These are phyloP conservation scores for Falco naumanni DNA, from an alignment of 2,797 vertebrate genomes.

Conservation along the genomic window DNA sequence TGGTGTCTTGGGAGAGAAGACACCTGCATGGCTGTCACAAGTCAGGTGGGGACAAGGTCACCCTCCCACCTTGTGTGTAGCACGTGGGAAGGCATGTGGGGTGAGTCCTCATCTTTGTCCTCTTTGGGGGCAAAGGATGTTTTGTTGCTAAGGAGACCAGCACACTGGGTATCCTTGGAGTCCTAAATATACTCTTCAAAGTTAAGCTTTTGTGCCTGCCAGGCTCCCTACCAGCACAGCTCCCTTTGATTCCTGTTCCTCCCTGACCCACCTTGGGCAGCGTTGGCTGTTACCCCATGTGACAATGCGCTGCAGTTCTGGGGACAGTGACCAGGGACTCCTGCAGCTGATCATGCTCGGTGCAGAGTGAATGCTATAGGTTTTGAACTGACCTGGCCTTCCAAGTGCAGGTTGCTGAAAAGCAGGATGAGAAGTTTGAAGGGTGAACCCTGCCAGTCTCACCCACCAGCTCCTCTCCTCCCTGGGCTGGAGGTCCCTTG, in stretches of 20 bases:
- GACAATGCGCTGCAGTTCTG: accelerated
- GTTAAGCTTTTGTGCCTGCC: background rate
- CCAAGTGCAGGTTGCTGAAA: background rate
- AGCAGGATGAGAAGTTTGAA: background rate
- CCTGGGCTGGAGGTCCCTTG: background rate
- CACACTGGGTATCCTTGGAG: background rate
- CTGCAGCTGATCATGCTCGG: accelerated
- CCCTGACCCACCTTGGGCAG: background rate
- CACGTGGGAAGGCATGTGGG: accelerated
- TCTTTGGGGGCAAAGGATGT: background rate
- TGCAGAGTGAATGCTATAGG: background rate
- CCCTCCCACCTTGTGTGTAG: background rate
- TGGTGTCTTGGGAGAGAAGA: background rate
- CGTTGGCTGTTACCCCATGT: accelerated
- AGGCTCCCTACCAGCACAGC: background rate
- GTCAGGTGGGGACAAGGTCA: background rate
- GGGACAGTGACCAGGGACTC: background rate
- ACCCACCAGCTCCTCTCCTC: background rate
- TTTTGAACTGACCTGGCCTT: background rate
- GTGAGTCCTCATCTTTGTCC: background rate
- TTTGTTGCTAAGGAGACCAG: background rate
- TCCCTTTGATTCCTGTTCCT: background rate
- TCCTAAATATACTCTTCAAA: slow-evolving; percentile 37
- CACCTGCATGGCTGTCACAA: background rate
- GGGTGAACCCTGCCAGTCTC: background rate